Evolutionary conservation across 2,113 vertebrate genomes (phyloP), one percentile per base, ranked within the genome.

Genomic region (Pica pica): DNA sequence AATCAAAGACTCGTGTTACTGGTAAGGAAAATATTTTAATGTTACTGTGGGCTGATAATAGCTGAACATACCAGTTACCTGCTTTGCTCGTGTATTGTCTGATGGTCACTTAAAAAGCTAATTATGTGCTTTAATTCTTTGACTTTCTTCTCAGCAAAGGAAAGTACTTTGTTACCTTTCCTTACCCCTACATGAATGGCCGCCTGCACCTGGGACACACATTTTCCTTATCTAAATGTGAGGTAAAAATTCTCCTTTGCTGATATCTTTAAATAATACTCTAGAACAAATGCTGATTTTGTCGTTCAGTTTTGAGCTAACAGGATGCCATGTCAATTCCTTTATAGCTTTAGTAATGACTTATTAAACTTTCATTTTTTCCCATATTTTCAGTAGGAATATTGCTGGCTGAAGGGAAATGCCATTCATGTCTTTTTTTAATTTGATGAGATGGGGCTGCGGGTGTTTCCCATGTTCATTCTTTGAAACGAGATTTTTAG

Each of bases 151-250:
- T 21, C 94, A 99, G 99, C 95, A 98, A 98, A 89, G 98, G 94
- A 91, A 99, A 99, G 92, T 99, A 98, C 96, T 98, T 99, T 94
- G 99, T 99, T 70, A 99, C 98, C 18, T 99, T 99, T 90, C 99
- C 99, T 4, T 99, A 99, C 80, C 99, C 99, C 2, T 99, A 99
- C 96, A 99, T 99, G 99, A 99, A 99, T 26, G 99, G 99, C 41
- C 98, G 99, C 28, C 98, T 99, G 93, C 99, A 99, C 94, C 98
- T 99, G 82, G 99, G 99, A 61, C 99, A 99, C 93, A 99, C 98
- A 0, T 99, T 99, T 97, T 99, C 99, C 80, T 97, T 99, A 59
- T 99, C 99, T 23, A 99, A 99, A 95, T 99, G 99, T 96, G 99
- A 99, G 99, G 99, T 99, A 97, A 98, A 95, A 28, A 9, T 87